These are phyloP conservation scores for Euwallacea similis DNA, from an alignment of 1,140 invertebrate species.

Conservation along the genomic window DNA sequence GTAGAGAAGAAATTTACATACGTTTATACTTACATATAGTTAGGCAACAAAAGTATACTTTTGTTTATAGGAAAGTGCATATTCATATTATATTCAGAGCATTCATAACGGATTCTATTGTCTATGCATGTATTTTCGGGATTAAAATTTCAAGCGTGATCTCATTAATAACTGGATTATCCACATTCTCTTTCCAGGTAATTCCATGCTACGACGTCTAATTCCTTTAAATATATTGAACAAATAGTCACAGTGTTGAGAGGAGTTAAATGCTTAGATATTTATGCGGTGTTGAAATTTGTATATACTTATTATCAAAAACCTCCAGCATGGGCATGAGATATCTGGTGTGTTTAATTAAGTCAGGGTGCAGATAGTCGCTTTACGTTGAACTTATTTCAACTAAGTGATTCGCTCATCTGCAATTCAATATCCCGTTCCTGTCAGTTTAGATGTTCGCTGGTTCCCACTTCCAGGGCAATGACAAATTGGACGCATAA, in stretches of 20 bases:
- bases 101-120: background rate
- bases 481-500: constrained; percentile 21
- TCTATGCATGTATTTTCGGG: background rate
- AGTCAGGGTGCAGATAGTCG: background rate
- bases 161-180: constrained; percentile 9
- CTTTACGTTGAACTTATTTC: constrained; percentile 6
- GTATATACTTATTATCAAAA: background rate
- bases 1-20: no score
- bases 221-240: constrained; percentile 3
- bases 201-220: background rate
- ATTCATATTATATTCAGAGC: no score
- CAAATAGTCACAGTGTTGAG: background rate
- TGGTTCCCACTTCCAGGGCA: constrained; percentile 14
- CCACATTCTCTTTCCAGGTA: constrained; percentile 6
- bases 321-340: background rate
- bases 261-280: background rate
- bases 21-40: no score
- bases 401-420: constrained; percentile 20
- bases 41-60: no score
- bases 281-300: constrained; percentile 5
- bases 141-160: background rate
- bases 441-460: constrained; percentile 20
- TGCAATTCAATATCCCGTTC: constrained; percentile 25
- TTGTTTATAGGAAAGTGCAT: no score
- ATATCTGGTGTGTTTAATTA: no score